Evolutionary conservation across 2,797 vertebrate genomes (phyloP).

Genomic region (Schizopygopsis malacanthus): DNA sequence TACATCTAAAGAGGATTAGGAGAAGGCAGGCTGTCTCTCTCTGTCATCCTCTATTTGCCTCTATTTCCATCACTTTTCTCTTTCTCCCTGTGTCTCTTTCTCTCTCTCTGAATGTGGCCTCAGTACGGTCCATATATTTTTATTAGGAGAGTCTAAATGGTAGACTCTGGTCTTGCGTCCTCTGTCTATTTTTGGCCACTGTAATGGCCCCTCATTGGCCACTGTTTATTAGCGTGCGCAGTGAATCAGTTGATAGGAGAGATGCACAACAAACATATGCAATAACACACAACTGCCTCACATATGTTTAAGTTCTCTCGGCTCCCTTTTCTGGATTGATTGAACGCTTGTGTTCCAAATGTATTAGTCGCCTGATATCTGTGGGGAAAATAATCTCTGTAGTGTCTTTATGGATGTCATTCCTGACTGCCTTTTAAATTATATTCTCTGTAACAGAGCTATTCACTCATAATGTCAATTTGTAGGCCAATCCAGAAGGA

Average conservation of each 20-base stretch:
- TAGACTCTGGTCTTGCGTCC: slow-evolving; percentile 25
- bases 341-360: slow-evolving; percentile 1
- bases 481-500: background rate
- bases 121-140: slow-evolving; percentile 36
- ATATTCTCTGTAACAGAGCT: background rate
- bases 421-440: background rate
- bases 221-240: slow-evolving; percentile 54
- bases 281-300: slow-evolving; percentile 4
- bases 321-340: background rate
- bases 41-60: slow-evolving; percentile 31
- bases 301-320: background rate
- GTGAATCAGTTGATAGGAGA: slow-evolving; percentile 21
- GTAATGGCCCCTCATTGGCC: slow-evolving; percentile 63
- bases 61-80: slow-evolving; percentile 32
- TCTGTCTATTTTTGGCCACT: slow-evolving; percentile 37
- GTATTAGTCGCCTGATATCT: slow-evolving; percentile 5
- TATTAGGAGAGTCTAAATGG: slow-evolving; percentile 25
- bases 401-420: background rate
- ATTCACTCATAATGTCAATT: background rate
- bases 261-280: slow-evolving; percentile 10
- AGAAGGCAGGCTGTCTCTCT: slow-evolving; percentile 11
- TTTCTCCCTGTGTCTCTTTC: slow-evolving; percentile 33
- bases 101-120: slow-evolving; percentile 22
- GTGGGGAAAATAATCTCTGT: background rate
- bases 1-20: slow-evolving; percentile 46